Base-by-base conservation (phyloP, 2,888 invertebrate species). In the Sialis lutaria region DNA sequence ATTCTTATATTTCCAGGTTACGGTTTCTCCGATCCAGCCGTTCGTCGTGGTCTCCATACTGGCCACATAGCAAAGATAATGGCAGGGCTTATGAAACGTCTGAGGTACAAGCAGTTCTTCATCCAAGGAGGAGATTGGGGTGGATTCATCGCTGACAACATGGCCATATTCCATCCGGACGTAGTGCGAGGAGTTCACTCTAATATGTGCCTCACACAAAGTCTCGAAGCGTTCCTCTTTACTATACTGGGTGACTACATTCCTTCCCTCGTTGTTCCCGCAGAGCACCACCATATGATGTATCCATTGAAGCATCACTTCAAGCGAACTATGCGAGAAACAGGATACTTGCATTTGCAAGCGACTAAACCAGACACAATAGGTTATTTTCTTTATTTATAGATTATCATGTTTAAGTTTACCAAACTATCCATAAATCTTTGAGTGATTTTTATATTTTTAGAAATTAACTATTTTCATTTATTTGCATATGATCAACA, bases 361-460 rank as follows among this genome's bases (percentile, higher is more conserved):
- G 75, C 85, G 0, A 88, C 90, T 0, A 91, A 89, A 61, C 91
- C 92, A 9, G 91, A 92, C 57, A 89, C 90, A 0, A 67, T 87
- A 53, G 90, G 88, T 82, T 58, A 62, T 65, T 52, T 13, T 46
- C 7, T 30, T 46, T 31, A 5, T 43, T 9, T 45, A 12, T 34
- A 10, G 22, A 37, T 10, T n/a, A n/a, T n/a, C n/a, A 22, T 22
- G 22, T 22, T 22, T 22, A 22, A 2, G 22, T 4, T 31, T 43
- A 5, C 3, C 39, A 5, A 13, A 32, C 5, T 40, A 32, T 13
- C 40, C 40, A 9, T 41, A 22, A 2, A 22, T 22, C 22, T 22
- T 22, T 22, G 22, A 22, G 22, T 22, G 22, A 2, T 22, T n/a
- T n/a, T n/a, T n/a, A n/a, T n/a, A n/a, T n/a, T n/a, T n/a, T n/a